A percentile compares a stretch with the other conserved stretches of the same genome.
Evolutionary conservation across 2,113 vertebrate species (phyloP).

Genomic region (Ammospiza nelsoni): DNA sequence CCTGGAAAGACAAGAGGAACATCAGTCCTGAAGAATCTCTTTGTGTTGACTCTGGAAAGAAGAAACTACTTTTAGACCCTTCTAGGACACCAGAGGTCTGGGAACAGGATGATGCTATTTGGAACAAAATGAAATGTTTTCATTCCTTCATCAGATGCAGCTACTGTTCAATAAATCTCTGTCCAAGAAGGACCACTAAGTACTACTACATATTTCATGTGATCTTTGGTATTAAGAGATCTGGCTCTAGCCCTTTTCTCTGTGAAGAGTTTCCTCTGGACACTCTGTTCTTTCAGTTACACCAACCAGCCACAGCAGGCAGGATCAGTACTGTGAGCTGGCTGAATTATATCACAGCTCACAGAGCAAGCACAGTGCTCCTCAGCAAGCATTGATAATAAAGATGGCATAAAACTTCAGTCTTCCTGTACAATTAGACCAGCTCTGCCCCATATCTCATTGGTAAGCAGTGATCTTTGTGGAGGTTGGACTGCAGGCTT

Average conservation of each 20-base stretch:
- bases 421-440: background rate
- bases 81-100: background rate
- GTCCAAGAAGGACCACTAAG: background rate
- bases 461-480: background rate
- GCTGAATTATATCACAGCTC: background rate
- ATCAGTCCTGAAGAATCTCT: background rate
- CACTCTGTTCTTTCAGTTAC: background rate
- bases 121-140: background rate
- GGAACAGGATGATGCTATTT: background rate
- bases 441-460: background rate
- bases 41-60: background rate
- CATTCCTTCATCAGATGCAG: background rate
- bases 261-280: background rate
- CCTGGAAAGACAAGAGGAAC: background rate
- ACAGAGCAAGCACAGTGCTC: background rate
- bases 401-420: background rate
- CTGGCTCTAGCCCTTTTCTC: background rate
- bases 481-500: background rate
- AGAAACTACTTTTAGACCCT: background rate
- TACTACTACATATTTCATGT: background rate
- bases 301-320: background rate
- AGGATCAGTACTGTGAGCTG: background rate
- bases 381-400: background rate
- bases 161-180: background rate
- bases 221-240: background rate